Percentiles rank a stretch among this genome's conserved stretches.
Evolutionary conservation across 2,888 invertebrate genomes (phyloP).

Genomic region (Ptychoptera albimana): DNA sequence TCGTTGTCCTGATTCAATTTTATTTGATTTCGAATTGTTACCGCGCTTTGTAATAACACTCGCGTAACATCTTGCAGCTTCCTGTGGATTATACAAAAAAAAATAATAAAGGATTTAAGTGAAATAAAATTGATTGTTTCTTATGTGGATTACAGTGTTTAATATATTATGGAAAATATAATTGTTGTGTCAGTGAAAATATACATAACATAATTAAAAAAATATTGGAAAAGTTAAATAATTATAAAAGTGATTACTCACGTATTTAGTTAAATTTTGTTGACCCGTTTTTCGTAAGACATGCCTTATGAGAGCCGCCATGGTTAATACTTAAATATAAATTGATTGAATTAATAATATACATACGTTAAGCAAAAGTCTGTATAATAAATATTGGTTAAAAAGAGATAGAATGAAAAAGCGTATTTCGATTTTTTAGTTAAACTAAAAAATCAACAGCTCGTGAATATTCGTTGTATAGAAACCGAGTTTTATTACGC

Average conservation of each 20-base stretch:
- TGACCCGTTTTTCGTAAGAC: conserved; percentile 29
- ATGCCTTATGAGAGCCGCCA: conserved; percentile 45
- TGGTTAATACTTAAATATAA: conserved; percentile 17
- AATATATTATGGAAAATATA: too few species aligned
- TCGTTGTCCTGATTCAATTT: conserved; percentile 26
- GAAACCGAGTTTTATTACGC: too few species aligned
- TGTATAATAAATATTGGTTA: too few species aligned
- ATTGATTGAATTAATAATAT: too few species aligned
- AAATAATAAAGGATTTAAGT: neutral
- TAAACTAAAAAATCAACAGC: too few species aligned
- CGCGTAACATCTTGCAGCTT: conserved; percentile 1
- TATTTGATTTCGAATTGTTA: neutral
- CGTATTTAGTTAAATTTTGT: conserved; percentile 24
- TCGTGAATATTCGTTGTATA: too few species aligned
- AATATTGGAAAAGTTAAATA: neutral
- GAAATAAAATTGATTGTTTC: neutral
- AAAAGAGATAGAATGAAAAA: too few species aligned
- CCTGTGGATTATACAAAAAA: neutral
- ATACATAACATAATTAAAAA: neutral
- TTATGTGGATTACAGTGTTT: neutral
- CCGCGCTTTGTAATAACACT: neutral
- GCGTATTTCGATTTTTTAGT: too few species aligned
- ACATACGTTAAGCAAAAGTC: too few species aligned
- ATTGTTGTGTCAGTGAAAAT: too few species aligned
- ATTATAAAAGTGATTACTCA: conserved; percentile 22